Percentiles rank a stretch among this genome's conserved stretches.
Conservation (phyloP, 2,888 invertebrate genomes). For the Crepidodera aurea region DNA sequence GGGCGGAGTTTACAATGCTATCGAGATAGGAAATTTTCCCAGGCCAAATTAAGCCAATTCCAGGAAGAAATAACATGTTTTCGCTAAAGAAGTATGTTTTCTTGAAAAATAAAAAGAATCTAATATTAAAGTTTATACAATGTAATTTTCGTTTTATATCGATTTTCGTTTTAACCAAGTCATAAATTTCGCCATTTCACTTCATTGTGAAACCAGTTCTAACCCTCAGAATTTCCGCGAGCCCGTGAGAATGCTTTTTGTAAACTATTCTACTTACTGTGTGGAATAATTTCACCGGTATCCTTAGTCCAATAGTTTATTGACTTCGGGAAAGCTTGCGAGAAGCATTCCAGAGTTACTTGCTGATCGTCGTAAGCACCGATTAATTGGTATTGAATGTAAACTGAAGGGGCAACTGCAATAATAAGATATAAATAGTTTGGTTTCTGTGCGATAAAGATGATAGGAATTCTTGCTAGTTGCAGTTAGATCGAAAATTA, state of each 20-base stretch:
- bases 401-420: constrained; percentile 77
- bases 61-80: no score
- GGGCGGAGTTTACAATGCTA: no score
- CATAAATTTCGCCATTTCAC: not conserved
- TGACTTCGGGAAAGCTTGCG: constrained; percentile 78
- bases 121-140: no score
- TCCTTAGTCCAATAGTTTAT: constrained; percentile 78
- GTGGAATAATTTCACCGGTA: constrained; percentile 66
- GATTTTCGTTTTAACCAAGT: not conserved
- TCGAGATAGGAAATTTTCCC: no score
- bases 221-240: not conserved
- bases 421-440: constrained; percentile 33
- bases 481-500: no score
- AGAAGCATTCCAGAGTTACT: constrained; percentile 75
- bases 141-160: no score
- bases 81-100: no score
- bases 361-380: constrained; percentile 73
- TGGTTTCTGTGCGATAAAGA: no score
- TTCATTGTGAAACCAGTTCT: not conserved
- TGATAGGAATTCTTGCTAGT: no score
- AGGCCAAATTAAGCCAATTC: no score
- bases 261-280: constrained; percentile 46
- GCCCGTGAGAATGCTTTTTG: not conserved
- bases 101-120: no score
- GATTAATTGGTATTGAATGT: constrained; percentile 76